A percentile compares a stretch with the other conserved stretches of the same genome.
These are phyloP conservation scores for Notodonta ziczac DNA, from an alignment of 2,888 invertebrate species.

Conservation along the genomic window DNA sequence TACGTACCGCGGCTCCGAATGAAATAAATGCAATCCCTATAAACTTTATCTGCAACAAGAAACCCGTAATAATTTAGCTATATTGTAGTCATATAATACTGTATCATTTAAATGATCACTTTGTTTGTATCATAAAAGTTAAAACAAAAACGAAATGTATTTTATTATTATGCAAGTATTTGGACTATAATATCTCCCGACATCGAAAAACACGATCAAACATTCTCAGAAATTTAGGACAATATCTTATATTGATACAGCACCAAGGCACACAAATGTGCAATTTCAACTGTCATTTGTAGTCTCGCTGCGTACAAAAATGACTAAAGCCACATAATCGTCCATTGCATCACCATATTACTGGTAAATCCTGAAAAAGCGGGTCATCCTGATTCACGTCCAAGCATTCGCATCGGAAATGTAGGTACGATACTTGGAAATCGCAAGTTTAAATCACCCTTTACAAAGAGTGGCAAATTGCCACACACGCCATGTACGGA, in stretches of 20 bases:
- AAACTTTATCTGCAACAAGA: not conserved
- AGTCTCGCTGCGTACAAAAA: conserved; percentile 27
- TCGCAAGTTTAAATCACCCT: conserved; percentile 41
- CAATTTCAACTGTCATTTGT: not conserved
- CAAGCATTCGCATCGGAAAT: conserved; percentile 39
- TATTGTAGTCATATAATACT: too few species aligned
- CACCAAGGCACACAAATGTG: not conserved
- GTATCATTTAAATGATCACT: too few species aligned
- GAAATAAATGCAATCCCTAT: not conserved
- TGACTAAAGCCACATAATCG: conserved; percentile 30
- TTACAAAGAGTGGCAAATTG: conserved; percentile 31
- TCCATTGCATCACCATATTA: conserved; percentile 39
- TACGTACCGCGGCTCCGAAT: not conserved
- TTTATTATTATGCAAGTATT: too few species aligned
- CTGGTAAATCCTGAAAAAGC: conserved; percentile 42
- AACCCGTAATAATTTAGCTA: not conserved
- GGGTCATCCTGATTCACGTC: conserved; percentile 54
- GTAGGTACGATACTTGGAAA: conserved; percentile 44
- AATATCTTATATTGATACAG: conserved; percentile 11
- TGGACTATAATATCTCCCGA: too few species aligned
- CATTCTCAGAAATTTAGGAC: conserved; percentile 6
- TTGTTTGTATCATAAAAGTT: too few species aligned
- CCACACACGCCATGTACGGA: conserved; percentile 18
- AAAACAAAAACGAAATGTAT: not conserved
- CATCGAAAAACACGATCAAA: not conserved